A percentile compares a stretch with the other conserved stretches of the same genome.
Evolutionary conservation across 2,113 vertebrate species (phyloP).

Genomic region (Tamias sibiricus): DNA sequence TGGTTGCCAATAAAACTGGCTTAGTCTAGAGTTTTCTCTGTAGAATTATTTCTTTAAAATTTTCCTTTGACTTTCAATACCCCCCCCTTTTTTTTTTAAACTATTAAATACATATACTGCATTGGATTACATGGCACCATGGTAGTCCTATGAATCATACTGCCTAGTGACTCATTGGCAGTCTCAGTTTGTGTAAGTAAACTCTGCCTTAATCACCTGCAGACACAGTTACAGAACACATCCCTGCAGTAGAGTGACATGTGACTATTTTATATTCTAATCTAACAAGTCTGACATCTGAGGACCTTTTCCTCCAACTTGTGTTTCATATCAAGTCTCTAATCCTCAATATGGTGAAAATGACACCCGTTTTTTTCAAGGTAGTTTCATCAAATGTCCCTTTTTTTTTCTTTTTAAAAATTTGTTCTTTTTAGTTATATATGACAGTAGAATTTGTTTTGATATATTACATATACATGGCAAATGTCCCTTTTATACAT

Average conservation of each 20-base stretch:
- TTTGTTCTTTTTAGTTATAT: no score
- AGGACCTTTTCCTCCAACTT: not conserved
- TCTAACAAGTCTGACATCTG: not conserved
- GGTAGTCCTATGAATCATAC: no score
- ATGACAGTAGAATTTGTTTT: no score
- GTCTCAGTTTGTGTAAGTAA: not conserved
- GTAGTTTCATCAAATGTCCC: not conserved
- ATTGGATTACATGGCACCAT: no score
- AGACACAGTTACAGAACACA: not conserved
- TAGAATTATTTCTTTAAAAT: not conserved
- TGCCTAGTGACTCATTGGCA: no score
- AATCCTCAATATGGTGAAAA: not conserved
- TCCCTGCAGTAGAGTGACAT: not conserved
- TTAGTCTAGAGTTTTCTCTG: not conserved
- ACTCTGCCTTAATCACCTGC: not conserved
- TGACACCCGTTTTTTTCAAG: no score
- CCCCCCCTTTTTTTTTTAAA: not conserved
- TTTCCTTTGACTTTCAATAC: not conserved
- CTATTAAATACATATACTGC: no score
- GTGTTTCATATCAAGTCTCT: not conserved
- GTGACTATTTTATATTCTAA: not conserved
- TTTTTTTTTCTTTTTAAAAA: no score
- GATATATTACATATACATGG: no score
- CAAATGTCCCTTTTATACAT: not conserved
- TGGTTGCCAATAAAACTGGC: not conserved